phyloP scores from a whole-genome alignment of 2,888 invertebrate species.

The Lycophotia porphyrea region DNA sequence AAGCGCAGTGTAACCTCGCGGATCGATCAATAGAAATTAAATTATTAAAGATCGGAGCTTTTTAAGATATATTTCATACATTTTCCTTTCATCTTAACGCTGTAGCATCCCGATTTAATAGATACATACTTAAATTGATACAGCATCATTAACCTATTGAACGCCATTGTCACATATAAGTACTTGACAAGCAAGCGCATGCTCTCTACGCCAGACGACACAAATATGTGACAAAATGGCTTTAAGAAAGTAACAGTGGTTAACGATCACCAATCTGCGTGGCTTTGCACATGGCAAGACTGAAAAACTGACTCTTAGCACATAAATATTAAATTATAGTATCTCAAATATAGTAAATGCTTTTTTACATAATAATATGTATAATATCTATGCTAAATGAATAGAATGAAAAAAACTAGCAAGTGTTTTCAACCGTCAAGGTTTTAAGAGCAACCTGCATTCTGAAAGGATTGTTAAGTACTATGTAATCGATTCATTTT shows the following conservation, averaged over 20 bases:
- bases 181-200: too few relatives aligned
- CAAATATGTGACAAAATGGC: too few relatives aligned
- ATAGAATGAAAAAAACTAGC: slow-evolving; percentile 19
- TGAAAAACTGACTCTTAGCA: neutral
- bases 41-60: neutral
- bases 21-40: slow-evolving; percentile 45
- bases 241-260: neutral
- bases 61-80: slow-evolving; percentile 7
- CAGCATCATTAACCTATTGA: too few relatives aligned
- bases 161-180: too few relatives aligned
- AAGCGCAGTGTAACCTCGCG: slow-evolving; percentile 36
- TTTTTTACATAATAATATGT: slow-evolving; percentile 1
- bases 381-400: neutral
- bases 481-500: neutral
- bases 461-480: slow-evolving; percentile 26
- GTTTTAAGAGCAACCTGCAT: slow-evolving; percentile 36
- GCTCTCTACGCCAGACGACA: too few relatives aligned
- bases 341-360: slow-evolving; percentile 16
- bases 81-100: neutral
- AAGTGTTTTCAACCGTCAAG: slow-evolving; percentile 26
- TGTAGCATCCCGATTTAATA: neutral
- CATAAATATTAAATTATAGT: neutral
- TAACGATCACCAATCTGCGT: neutral
- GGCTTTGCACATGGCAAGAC: neutral
- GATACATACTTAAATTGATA: neutral